phyloP scores from a whole-genome alignment of 2,888 invertebrate species.

The Volucella inanis region DNA sequence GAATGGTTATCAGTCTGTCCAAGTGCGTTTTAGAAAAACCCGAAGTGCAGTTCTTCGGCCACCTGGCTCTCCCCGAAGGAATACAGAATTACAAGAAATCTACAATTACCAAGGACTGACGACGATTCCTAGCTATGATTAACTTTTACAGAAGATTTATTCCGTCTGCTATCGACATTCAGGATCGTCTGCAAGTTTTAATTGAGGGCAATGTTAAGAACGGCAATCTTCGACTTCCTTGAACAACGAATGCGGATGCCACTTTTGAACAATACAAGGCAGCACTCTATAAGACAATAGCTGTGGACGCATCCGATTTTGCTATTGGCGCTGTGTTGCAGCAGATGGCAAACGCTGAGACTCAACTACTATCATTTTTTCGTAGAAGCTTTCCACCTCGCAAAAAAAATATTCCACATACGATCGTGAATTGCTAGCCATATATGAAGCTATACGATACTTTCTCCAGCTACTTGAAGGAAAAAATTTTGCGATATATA shows the following conservation, averaged over 20 bases:
- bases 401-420: too few species aligned
- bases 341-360: too few species aligned
- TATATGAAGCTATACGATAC: background rate
- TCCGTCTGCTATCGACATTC: background rate
- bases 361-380: too few species aligned
- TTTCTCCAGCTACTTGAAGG: background rate
- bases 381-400: too few species aligned
- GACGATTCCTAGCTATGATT: too few species aligned
- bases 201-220: background rate
- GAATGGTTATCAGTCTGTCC: constrained; percentile 34
- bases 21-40: constrained; percentile 52
- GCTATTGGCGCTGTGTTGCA: too few species aligned
- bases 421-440: background rate
- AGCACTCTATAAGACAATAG: background rate
- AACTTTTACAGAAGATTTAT: too few species aligned
- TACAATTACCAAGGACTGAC: background rate
- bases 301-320: too few species aligned
- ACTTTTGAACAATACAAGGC: background rate
- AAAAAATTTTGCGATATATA: too few species aligned
- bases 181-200: background rate
- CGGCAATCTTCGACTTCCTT: background rate
- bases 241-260: background rate
- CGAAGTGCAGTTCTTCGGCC: constrained; percentile 30
- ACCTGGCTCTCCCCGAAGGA: background rate
- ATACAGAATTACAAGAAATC: constrained; percentile 10